Conservation (phyloP, 2,113 vertebrate species). For the Calidris pugnax region DNA sequence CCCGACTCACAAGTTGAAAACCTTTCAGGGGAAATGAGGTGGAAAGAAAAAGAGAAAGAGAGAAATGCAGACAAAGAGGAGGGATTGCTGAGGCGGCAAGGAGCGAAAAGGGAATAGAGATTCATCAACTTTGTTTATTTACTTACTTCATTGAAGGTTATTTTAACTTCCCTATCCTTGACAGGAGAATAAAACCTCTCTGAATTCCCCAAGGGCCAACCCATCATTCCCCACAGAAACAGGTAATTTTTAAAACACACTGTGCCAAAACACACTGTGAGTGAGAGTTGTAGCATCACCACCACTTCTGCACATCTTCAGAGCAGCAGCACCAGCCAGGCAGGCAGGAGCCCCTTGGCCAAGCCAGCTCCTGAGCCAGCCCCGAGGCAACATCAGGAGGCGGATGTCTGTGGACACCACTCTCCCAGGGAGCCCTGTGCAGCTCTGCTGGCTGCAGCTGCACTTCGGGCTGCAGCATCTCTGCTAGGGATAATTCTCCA, state of each 20-base stretch:
- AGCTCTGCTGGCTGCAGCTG: background rate
- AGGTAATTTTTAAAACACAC: background rate
- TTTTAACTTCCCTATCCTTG: background rate
- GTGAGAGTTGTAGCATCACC: background rate
- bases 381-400: fast-evolving
- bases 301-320: background rate
- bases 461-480: background rate
- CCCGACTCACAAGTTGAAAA: background rate
- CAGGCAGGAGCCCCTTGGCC: too few relatives aligned
- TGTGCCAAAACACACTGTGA: background rate
- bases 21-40: background rate
- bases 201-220: background rate
- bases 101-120: background rate
- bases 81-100: background rate
- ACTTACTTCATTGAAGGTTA: background rate
- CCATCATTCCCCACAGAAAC: background rate
- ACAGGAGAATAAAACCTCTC: background rate
- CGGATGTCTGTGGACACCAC: fast-evolving
- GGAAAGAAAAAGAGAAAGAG: background rate
- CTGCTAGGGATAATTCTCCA: background rate
- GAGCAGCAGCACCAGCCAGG: background rate
- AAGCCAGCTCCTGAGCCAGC: background rate
- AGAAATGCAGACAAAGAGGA: background rate
- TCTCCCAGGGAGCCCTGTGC: background rate
- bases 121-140: background rate